Evolutionary conservation across 2,888 invertebrate genomes (phyloP).

Genomic region (Sphaerophoria taeniata): DNA sequence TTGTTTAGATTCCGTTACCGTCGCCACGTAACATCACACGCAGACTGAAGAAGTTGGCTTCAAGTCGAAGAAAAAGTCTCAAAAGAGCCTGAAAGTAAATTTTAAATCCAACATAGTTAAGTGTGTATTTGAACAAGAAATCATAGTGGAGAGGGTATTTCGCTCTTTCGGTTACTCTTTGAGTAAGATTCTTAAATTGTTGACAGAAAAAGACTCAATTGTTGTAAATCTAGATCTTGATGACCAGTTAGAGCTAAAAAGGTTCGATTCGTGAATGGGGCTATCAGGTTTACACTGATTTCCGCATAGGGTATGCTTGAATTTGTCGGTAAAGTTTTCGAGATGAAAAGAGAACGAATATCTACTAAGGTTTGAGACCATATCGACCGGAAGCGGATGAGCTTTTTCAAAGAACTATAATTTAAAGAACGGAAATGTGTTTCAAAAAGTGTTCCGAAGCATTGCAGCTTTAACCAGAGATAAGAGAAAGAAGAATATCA

Average conservation of each 20-base stretch:
- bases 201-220: constrained; percentile 9
- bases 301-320: neutral
- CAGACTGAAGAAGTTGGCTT: constrained; percentile 58
- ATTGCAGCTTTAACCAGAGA: too few relatives aligned
- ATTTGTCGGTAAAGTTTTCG: neutral
- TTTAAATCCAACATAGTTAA: constrained; percentile 18
- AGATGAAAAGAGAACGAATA: neutral
- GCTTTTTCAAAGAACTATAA: too few relatives aligned
- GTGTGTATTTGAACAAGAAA: constrained; percentile 41
- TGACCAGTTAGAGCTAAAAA: constrained; percentile 45
- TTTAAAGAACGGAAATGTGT: too few relatives aligned
- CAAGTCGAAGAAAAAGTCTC: constrained; percentile 48
- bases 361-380: neutral
- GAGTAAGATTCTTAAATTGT: neutral
- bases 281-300: neutral
- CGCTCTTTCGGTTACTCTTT: constrained; percentile 25
- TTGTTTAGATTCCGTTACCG: constrained; percentile 40
- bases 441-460: too few relatives aligned
- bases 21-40: constrained; percentile 70
- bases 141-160: constrained; percentile 9
- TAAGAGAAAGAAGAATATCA: too few relatives aligned
- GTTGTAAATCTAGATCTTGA: constrained; percentile 25
- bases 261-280: constrained; percentile 35
- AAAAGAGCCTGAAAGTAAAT: constrained; percentile 51
- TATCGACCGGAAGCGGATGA: neutral